A percentile compares a stretch with the other conserved stretches of the same genome.
Evolutionary conservation across 2,797 vertebrate species (phyloP).

Genomic region (Botia almorhae): DNA sequence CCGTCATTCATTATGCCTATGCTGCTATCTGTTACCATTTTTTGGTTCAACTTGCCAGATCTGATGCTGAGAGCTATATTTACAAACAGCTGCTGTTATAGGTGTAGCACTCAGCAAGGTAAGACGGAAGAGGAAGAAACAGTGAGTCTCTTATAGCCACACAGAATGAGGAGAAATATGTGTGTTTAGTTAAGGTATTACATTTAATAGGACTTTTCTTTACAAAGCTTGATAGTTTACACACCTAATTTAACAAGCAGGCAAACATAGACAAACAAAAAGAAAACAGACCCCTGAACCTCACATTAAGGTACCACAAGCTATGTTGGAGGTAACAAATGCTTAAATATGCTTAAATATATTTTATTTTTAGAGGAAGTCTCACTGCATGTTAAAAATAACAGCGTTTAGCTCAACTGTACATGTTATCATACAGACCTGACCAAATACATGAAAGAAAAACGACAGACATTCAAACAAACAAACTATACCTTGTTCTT

Average conservation of each 20-base stretch:
- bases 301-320: not conserved
- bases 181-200: slow-evolving; percentile 50
- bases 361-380: not conserved
- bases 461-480: slow-evolving; percentile 7
- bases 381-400: not conserved
- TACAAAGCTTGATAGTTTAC: slow-evolving; percentile 16
- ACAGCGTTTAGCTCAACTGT: slow-evolving; percentile 8
- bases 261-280: slow-evolving; percentile 23
- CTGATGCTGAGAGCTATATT: slow-evolving; percentile 82
- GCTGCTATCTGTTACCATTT: slow-evolving; percentile 64
- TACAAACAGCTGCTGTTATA: slow-evolving; percentile 79
- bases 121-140: slow-evolving; percentile 45
- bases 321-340: not conserved
- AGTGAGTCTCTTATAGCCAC: not conserved
- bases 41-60: slow-evolving; percentile 67
- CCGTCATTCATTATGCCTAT: slow-evolving; percentile 67
- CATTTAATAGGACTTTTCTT: slow-evolving; percentile 57
- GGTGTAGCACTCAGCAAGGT: slow-evolving; percentile 48
- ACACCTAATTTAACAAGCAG: slow-evolving; percentile 38
- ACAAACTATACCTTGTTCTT: not conserved
- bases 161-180: slow-evolving; percentile 22
- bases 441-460: slow-evolving; percentile 13
- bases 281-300: not conserved
- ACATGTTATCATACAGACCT: slow-evolving; percentile 10
- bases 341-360: slow-evolving; percentile 2